Evolutionary conservation across 1,140 invertebrate genomes (phyloP).

Genomic region (Riptortus pedestris): DNA sequence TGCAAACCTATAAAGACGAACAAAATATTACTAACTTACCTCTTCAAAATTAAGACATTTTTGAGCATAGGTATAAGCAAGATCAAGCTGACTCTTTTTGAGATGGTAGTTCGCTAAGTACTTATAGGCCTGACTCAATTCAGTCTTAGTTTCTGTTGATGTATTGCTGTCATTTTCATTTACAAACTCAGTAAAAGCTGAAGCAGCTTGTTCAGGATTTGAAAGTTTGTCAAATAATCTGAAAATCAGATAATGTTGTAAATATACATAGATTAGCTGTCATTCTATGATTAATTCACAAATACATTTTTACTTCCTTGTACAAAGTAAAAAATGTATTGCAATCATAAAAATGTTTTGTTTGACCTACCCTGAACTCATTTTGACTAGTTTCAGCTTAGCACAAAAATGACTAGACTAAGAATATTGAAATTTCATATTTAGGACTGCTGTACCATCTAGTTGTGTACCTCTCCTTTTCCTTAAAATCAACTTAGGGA

Average conservation of each 20-base stretch:
- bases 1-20: too few relatives aligned
- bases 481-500: too few relatives aligned
- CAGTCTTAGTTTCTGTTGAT: slow-evolving; percentile 53
- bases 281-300: too few relatives aligned
- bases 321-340: not conserved
- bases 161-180: slow-evolving; percentile 53
- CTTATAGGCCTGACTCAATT: slow-evolving; percentile 73
- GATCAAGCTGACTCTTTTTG: slow-evolving; percentile 66
- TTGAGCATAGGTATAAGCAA: slow-evolving; percentile 82
- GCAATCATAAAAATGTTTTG: too few relatives aligned
- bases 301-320: slow-evolving; percentile 12
- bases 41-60: slow-evolving; percentile 80
- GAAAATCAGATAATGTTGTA: slow-evolving; percentile 34
- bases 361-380: too few relatives aligned
- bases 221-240: slow-evolving; percentile 79
- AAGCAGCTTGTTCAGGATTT: slow-evolving; percentile 78
- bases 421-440: too few relatives aligned
- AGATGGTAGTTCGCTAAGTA: slow-evolving; percentile 86
- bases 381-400: too few relatives aligned
- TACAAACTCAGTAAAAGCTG: slow-evolving; percentile 82
- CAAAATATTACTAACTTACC: too few relatives aligned
- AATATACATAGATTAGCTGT: too few relatives aligned
- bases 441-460: too few relatives aligned
- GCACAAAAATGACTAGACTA: too few relatives aligned
- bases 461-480: too few relatives aligned